Evolutionary conservation across 1,140 invertebrate genomes (phyloP).

Genomic region (Pseudomyrmex dendroicus): DNA sequence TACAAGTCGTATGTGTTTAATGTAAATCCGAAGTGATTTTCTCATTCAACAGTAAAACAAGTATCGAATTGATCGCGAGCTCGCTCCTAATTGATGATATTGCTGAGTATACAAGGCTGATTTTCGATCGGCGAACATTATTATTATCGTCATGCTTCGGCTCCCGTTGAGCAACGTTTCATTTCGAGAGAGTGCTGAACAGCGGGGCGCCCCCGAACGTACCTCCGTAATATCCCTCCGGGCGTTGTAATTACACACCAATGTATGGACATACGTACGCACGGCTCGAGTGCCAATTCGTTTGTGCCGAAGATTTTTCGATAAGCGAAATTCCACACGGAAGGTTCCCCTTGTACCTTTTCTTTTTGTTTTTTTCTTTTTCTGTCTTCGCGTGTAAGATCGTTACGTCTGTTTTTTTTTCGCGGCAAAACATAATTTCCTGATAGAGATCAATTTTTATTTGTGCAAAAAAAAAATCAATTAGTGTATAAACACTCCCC

Average conservation of each 20-base stretch:
- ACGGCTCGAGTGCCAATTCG: conserved; percentile 31
- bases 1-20: not conserved
- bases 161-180: conserved; percentile 72
- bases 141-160: conserved; percentile 39
- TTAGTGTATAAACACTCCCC: not conserved
- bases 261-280: conserved; percentile 2
- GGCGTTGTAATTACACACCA: conserved; percentile 45
- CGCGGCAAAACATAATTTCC: not conserved
- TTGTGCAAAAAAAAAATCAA: not conserved
- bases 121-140: conserved; percentile 59
- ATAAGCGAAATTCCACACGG: conserved; percentile 11
- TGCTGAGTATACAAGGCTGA: conserved; percentile 60
- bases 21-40: not conserved
- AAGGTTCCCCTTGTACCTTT: not conserved
- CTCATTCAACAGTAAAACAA: conserved; percentile 14
- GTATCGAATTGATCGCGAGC: conserved; percentile 67
- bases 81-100: conserved; percentile 69
- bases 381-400: not conserved
- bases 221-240: conserved; percentile 38
- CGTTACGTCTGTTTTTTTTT: not conserved
- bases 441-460: not conserved
- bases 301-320: conserved; percentile 9
- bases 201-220: conserved; percentile 52
- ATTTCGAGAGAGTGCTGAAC: conserved; percentile 59
- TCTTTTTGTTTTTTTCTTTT: not conserved